Evolutionary conservation across 1,140 invertebrate genomes (phyloP), one percentile per base, ranked within the genome.

Genomic region (Trypoxylus dichotomus): DNA sequence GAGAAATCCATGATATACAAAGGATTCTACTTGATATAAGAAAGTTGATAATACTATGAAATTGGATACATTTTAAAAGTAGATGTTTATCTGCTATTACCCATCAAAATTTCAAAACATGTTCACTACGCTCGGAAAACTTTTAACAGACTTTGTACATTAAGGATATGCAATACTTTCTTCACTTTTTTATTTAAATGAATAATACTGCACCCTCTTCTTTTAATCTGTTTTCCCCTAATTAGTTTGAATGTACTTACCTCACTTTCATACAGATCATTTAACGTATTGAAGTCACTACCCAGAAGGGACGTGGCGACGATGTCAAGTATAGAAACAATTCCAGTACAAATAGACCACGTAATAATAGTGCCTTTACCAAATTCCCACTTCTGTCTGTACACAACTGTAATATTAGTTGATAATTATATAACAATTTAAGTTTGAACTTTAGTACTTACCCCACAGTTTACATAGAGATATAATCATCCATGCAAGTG

Each of bases 401-500:
- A 25, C 27, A 68, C 21, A 68, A 68, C 60, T 68, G 0, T 11
- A 68, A 68, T 68, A 68, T 27, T 5, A 2, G 15, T 68, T 24
- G 24, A 1, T 68, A 68, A 68, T 15, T 1, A 21, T 27, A 29
- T 29, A 19, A 15, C 15, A n/a, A 54, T 27, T 68, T 58, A 1
- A 19, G 7, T 68, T 27, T 29, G 27, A 68, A 68, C 24, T 27
- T 3, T 11, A 68, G 0, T 68, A 68, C 60, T 68, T 24, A 68
- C 60, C 60, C 60, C 60, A 68, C 6, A 68, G 0, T 24, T 24
- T 68, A 24, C 24, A 68, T 29, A 68, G 27, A 29, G 60, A 68
- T 68, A 68, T 68, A 13, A 68, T 29, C 60, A 68, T 68, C 60
- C 60, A 68, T 68, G 24, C 13, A 13, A 68, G 27, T 10, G 60